Evolutionary conservation across 2,888 invertebrate species (phyloP).

Genomic region (Eulithis testata): DNA sequence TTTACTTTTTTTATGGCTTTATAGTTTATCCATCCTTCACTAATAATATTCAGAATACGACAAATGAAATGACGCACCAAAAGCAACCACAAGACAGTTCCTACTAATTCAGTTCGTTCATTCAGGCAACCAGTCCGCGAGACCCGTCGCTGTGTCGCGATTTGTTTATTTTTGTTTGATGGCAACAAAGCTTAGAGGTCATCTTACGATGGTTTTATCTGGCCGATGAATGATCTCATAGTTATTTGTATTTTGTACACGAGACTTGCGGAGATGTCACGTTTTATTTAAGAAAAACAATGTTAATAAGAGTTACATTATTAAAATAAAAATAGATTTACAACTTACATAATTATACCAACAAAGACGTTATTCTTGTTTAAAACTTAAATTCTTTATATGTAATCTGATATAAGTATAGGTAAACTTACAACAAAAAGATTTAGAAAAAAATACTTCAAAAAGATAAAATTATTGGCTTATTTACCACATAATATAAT

Average conservation of each 20-base stretch:
- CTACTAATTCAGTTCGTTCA: slow-evolving; percentile 50
- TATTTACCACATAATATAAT: neutral
- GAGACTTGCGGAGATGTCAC: slow-evolving; percentile 28
- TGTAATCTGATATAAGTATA: no score
- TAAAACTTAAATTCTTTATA: no score
- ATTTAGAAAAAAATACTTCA: neutral
- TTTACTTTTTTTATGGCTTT: neutral
- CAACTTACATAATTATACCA: no score
- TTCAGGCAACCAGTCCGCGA: slow-evolving; percentile 40
- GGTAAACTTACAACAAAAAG: neutral
- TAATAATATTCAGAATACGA: slow-evolving; percentile 1
- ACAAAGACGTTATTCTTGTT: no score
- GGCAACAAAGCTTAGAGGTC: slow-evolving; percentile 38
- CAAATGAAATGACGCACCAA: slow-evolving; percentile 53
- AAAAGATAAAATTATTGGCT: neutral
- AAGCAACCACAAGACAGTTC: slow-evolving; percentile 50
- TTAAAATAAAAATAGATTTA: neutral
- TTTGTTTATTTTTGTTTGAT: slow-evolving; percentile 31
- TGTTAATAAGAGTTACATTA: slow-evolving; percentile 1
- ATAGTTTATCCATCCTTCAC: neutral
- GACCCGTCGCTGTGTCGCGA: slow-evolving; percentile 39
- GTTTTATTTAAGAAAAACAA: slow-evolving; percentile 21
- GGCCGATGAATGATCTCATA: slow-evolving; percentile 49
- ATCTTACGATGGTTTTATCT: slow-evolving; percentile 36
- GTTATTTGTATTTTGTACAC: slow-evolving; percentile 45